Conservation (phyloP, 2,888 invertebrate genomes). For the Nemoura dubitans region DNA sequence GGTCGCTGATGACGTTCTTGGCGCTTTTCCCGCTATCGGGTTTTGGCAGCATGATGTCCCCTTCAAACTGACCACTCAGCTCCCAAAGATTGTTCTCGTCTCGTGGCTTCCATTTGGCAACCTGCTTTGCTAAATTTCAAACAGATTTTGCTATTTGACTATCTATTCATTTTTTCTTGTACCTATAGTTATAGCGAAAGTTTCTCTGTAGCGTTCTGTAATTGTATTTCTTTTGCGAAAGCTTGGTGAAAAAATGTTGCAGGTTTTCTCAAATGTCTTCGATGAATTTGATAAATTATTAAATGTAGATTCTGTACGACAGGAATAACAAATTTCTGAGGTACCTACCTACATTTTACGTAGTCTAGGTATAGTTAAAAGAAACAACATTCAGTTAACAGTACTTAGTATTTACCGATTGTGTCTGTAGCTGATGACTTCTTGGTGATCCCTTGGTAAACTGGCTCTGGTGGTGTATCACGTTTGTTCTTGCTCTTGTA, state of each 20-base stretch:
- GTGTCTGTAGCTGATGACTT: background rate
- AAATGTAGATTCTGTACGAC: too few relatives aligned
- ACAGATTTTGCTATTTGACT: too few relatives aligned
- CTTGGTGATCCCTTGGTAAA: slow-evolving; percentile 17
- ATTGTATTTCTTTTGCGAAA: too few relatives aligned
- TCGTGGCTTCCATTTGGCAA: slow-evolving; percentile 62
- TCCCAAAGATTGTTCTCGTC: slow-evolving; percentile 66
- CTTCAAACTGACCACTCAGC: slow-evolving; percentile 67
- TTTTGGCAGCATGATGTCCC: slow-evolving; percentile 67
- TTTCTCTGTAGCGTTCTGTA: too few relatives aligned
- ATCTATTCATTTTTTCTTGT: background rate
- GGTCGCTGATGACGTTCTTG: slow-evolving; percentile 62
- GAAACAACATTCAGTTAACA: too few relatives aligned
- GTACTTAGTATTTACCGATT: background rate
- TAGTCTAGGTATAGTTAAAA: too few relatives aligned
- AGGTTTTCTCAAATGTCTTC: too few relatives aligned
- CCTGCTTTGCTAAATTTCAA: slow-evolving; percentile 52
- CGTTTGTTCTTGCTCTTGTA: background rate
- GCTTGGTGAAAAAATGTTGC: too few relatives aligned
- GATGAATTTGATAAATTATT: too few relatives aligned
- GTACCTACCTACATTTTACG: too few relatives aligned
- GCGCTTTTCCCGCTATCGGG: slow-evolving; percentile 52
- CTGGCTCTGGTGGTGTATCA: slow-evolving; percentile 28
- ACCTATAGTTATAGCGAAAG: too few relatives aligned
- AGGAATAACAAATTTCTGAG: too few relatives aligned